Evolutionary conservation across 1,140 invertebrate species (phyloP).

Genomic region (Aphelinus certus): DNA sequence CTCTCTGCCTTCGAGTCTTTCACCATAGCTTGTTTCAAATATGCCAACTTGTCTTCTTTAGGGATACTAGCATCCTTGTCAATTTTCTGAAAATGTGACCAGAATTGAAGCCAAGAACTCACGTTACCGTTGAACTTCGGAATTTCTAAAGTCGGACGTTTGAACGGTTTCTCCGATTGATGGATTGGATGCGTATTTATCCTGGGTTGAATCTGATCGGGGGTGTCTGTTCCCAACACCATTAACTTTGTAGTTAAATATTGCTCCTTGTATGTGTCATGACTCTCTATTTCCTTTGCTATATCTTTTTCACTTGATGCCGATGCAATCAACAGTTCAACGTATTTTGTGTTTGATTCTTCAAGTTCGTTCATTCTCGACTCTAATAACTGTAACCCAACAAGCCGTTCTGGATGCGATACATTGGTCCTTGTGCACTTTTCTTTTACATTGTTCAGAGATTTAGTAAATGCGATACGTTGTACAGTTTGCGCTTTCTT

Average conservation of each 20-base stretch:
- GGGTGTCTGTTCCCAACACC: too few relatives aligned
- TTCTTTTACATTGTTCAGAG: slow-evolving; percentile 18
- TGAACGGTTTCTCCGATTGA: not conserved
- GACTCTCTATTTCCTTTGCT: not conserved
- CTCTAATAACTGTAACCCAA: slow-evolving; percentile 3
- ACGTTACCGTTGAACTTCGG: not conserved
- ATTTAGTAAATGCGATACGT: slow-evolving; percentile 30
- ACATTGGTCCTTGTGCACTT: slow-evolving; percentile 14
- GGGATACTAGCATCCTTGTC: slow-evolving; percentile 39
- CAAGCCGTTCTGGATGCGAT: slow-evolving; percentile 39
- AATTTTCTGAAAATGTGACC: slow-evolving; percentile 44
- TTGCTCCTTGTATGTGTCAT: not conserved
- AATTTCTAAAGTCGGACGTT: not conserved
- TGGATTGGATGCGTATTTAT: not conserved
- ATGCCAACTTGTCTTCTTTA: slow-evolving; percentile 26
- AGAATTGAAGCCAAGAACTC: slow-evolving; percentile 11
- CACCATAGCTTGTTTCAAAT: not conserved
- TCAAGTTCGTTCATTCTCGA: not conserved
- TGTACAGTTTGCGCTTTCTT: not conserved
- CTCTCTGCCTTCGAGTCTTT: slow-evolving; percentile 19
- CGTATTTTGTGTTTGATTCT: not conserved
- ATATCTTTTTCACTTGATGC: not conserved
- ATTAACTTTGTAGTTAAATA: not conserved
- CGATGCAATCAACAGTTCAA: not conserved
- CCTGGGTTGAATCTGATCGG: not conserved